phyloP scores from a whole-genome alignment of 2,888 invertebrate species.

The Pristionchus fissidentatus region DNA sequence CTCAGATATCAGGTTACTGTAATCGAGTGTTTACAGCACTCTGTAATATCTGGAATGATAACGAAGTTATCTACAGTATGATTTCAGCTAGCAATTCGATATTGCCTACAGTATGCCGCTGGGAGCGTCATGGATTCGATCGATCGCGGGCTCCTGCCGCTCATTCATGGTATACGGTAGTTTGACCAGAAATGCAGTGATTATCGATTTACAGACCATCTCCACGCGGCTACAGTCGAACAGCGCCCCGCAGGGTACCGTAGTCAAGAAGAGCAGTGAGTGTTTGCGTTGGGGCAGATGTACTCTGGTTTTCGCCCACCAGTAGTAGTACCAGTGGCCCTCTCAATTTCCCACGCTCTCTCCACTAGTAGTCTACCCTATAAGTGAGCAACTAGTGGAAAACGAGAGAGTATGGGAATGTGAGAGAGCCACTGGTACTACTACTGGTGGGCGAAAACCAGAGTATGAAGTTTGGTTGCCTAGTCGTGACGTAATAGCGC shows the following conservation, averaged over 20 bases:
- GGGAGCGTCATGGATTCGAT: constrained; percentile 32
- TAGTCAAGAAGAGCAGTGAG: constrained; percentile 18
- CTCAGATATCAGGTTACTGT: not conserved
- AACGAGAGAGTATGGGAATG: too few species aligned
- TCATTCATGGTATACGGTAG: constrained; percentile 32
- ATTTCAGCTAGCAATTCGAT: constrained; percentile 1
- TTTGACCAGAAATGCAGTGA: not conserved
- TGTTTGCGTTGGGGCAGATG: too few species aligned
- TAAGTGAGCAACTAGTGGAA: too few species aligned
- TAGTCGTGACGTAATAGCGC: constrained; percentile 47
- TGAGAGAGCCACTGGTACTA: too few species aligned
- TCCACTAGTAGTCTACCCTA: too few species aligned
- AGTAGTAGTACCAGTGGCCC: too few species aligned
- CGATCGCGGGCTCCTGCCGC: constrained; percentile 39
- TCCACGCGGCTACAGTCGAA: constrained; percentile 35
- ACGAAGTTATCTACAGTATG: not conserved
- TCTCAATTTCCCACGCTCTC: too few species aligned
- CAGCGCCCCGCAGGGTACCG: constrained; percentile 7
- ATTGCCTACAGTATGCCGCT: constrained; percentile 25
- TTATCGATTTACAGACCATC: not conserved
- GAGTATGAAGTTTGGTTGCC: constrained; percentile 53
- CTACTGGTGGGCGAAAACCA: too few species aligned
- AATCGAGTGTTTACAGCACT: not conserved
- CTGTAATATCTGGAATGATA: constrained; percentile 22
- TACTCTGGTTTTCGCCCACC: not conserved